Conservation (phyloP, 2,113 vertebrate species). For the Sinocyclocheilus grahami region DNA sequence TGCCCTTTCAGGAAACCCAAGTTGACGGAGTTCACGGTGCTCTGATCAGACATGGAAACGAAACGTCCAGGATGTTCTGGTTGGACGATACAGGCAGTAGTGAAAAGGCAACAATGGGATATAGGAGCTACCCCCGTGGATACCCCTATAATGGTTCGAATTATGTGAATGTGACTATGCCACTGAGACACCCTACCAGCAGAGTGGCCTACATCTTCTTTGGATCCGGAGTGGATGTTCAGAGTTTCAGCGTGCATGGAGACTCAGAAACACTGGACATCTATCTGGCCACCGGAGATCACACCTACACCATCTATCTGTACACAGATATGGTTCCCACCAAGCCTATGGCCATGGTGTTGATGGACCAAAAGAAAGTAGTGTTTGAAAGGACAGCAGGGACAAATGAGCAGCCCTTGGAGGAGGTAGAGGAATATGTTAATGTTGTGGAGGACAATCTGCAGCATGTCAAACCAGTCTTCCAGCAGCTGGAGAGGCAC, state of each 20-base stretch:
- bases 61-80: constrained; percentile 95
- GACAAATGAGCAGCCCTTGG: constrained; percentile 64
- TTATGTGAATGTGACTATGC: constrained; percentile 92
- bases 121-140: constrained; percentile 86
- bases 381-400: constrained; percentile 82
- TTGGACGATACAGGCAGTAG: constrained; percentile 93
- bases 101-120: constrained; percentile 81
- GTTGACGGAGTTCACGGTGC: constrained; percentile 86
- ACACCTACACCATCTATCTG: constrained; percentile 85
- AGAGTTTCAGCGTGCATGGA: constrained; percentile 87
- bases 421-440: constrained; percentile 85
- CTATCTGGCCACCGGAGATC: constrained; percentile 83
- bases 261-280: constrained; percentile 86
- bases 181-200: constrained; percentile 82
- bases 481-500: constrained; percentile 92
- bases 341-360: constrained; percentile 84
- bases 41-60: constrained; percentile 81
- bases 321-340: constrained; percentile 80
- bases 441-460: constrained; percentile 86
- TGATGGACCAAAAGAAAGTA: constrained; percentile 83
- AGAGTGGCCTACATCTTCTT: constrained; percentile 91
- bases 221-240: constrained; percentile 86
- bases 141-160: constrained; percentile 95
- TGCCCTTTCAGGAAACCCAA: constrained; percentile 83
- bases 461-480: constrained; percentile 90